Base-by-base conservation (phyloP, 1,140 invertebrate species). In the Thrips palmi region DNA sequence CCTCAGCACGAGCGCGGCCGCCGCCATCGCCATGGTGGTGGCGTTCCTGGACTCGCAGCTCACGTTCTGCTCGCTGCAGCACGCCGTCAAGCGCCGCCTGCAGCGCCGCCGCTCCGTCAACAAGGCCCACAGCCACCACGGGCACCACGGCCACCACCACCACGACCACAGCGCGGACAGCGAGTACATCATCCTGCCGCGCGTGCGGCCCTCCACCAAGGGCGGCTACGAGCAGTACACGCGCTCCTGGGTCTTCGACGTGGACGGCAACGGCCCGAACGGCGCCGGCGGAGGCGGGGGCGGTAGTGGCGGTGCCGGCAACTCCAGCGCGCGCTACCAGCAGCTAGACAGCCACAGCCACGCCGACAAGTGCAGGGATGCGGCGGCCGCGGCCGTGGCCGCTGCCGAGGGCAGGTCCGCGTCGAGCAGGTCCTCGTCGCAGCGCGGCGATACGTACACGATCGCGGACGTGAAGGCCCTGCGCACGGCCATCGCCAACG, bases 21-120 rank as follows among this genome's bases (percentile, higher is more conserved):
- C 57, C 22, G 50, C 52, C 6, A 39, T 55, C 6, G 59, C 57
- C 19, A 52, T 63, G 31, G 40, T 62, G 18, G 49, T 54, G n/a
- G 50, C 60, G 20, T 63, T 65, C 45, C 21, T 65, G 6, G 60
- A 64, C 43, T 55, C 53, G 39, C 63, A 65, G 47, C 56, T 64
- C 30, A 54, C 59, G 10, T 65, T 58, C 39, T 65, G 63, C 44
- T 62, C 56, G n/a, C 54, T 62, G 46, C 56, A 61, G 33, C n/a
- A n/a, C n/a, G n/a, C n/a, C n/a, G n/a, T n/a, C n/a, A n/a, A n/a
- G n/a, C n/a, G n/a, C n/a, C n/a, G n/a, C n/a, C n/a, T n/a, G n/a
- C n/a, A n/a, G n/a, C n/a, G n/a, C n/a, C n/a, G n/a, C n/a, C n/a
- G n/a, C n/a, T n/a, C n/a, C 39, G 40, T 17, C 22, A 40, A 18